Percentiles rank a stretch among this genome's conserved stretches.
phyloP scores from a whole-genome alignment of 30 jellyfish, hydroid and myxozoan genomes.

The Aurelia coerulea region DNA sequence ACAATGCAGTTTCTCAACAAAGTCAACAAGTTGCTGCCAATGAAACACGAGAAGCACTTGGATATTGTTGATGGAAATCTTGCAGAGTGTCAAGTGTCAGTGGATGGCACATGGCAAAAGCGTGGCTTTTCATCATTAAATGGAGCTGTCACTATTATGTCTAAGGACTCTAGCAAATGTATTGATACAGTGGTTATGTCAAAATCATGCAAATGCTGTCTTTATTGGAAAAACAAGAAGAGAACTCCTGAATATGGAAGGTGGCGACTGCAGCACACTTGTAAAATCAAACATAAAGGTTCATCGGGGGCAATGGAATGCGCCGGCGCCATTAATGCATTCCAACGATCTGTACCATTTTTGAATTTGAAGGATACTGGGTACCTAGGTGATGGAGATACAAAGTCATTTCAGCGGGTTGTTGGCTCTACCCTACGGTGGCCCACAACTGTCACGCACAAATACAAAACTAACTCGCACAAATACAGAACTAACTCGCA shows the following conservation, averaged over 20 bases:
- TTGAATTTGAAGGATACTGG: slow-evolving; percentile 14
- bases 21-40: neutral
- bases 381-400: slow-evolving; percentile 31
- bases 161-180: slow-evolving; percentile 13
- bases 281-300: slow-evolving; percentile 36
- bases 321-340: slow-evolving; percentile 42
- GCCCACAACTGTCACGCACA: too few relatives aligned
- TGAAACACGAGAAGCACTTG: neutral
- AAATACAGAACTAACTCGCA: too few relatives aligned
- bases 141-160: slow-evolving; percentile 42
- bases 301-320: slow-evolving; percentile 61
- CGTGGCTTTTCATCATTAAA: slow-evolving; percentile 45
- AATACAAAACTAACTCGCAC: too few relatives aligned
- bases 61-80: neutral
- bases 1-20: neutral
- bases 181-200: slow-evolving; percentile 45
- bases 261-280: slow-evolving; percentile 41
- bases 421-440: neutral
- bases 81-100: slow-evolving; percentile 45
- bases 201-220: slow-evolving; percentile 47
- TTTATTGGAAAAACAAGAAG: slow-evolving; percentile 16
- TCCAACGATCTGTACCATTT: slow-evolving; percentile 46
- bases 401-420: neutral
- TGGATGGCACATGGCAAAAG: slow-evolving; percentile 50
- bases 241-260: slow-evolving; percentile 9